Percentiles rank a stretch among this genome's conserved stretches.
Evolutionary conservation across 2,113 vertebrate genomes (phyloP).

Genomic region (Suricata suricatta): DNA sequence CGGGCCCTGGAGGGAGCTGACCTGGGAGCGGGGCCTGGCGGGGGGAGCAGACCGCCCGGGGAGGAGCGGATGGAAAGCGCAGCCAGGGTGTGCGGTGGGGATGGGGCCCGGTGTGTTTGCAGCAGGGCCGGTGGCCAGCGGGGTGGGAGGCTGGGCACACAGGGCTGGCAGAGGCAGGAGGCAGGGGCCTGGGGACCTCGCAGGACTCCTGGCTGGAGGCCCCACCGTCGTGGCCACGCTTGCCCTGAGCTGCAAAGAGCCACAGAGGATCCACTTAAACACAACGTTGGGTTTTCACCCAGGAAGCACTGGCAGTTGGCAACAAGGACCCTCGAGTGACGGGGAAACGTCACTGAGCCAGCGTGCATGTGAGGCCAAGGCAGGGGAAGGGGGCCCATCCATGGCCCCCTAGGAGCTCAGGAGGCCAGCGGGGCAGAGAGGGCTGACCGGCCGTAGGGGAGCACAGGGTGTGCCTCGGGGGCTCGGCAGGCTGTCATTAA

Average conservation of each 20-base stretch:
- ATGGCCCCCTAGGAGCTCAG: background rate
- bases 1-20: background rate
- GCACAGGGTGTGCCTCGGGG: too few relatives aligned
- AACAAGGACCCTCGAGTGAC: accelerated
- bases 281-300: accelerated
- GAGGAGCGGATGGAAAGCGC: accelerated
- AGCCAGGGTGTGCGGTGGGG: background rate
- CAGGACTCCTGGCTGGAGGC: background rate
- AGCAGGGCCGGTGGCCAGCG: background rate
- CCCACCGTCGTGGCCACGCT: accelerated
- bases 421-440: background rate
- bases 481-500: too few relatives aligned
- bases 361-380: accelerated
- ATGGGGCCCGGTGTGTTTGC: background rate
- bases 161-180: accelerated
- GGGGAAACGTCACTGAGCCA: accelerated
- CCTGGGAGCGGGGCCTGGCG: background rate
- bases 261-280: background rate
- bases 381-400: accelerated
- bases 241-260: background rate
- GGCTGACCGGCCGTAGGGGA: background rate
- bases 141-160: too few relatives aligned
- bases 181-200: background rate
- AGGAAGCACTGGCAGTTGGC: accelerated
- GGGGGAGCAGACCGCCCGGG: too few relatives aligned